phyloP scores from a whole-genome alignment of 2,113 vertebrate genomes.

The Gallinago paraguaiae region DNA sequence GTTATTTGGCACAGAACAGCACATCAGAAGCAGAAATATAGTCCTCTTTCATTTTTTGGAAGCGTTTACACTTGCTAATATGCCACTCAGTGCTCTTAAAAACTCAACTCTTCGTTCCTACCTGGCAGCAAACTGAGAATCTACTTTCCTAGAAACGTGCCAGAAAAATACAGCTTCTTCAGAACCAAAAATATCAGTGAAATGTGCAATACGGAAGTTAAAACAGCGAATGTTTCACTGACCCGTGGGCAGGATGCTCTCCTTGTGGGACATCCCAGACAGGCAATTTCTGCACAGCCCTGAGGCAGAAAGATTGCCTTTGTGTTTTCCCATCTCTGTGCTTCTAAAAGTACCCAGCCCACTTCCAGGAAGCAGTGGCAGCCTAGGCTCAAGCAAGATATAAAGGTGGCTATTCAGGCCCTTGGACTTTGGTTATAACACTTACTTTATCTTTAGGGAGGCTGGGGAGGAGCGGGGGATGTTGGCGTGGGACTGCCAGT shows the following conservation, averaged over 20 bases:
- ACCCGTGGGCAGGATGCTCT: not conserved
- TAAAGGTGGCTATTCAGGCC: not conserved
- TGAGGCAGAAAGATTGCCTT: not conserved
- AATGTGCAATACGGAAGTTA: not conserved
- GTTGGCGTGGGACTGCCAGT: too few species aligned
- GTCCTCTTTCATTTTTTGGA: constrained; percentile 53
- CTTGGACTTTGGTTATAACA: not conserved
- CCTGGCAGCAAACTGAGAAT: constrained; percentile 39
- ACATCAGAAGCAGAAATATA: constrained; percentile 43
- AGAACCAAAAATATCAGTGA: not conserved
- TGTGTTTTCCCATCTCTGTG: not conserved
- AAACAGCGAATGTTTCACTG: not conserved
- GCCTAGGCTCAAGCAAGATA: not conserved
- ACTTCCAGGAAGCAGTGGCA: not conserved
- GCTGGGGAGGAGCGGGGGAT: not conserved
- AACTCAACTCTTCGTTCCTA: constrained; percentile 10
- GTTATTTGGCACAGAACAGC: constrained; percentile 40
- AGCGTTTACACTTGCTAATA: constrained; percentile 50
- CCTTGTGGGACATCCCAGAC: accelerated
- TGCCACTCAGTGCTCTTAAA: constrained; percentile 48
- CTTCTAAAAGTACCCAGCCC: not conserved
- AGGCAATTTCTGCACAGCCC: not conserved
- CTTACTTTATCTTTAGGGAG: not conserved
- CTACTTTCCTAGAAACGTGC: not conserved
- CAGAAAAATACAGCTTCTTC: constrained; percentile 20